These are phyloP conservation scores for Centruroides vittatus DNA, from an alignment of 1,140 invertebrate genomes.

Conservation along the genomic window DNA sequence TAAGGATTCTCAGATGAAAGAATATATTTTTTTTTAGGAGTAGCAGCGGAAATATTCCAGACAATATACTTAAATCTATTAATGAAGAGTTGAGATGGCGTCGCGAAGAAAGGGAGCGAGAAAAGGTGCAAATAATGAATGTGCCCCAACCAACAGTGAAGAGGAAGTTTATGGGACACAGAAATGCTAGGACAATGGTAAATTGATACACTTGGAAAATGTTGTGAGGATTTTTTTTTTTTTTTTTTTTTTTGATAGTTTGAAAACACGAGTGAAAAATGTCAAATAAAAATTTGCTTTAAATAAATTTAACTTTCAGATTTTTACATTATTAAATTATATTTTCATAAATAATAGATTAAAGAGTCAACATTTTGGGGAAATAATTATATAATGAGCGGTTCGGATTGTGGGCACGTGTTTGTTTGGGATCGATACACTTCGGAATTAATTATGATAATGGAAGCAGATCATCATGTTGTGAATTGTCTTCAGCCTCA, in stretches of 20 bases:
- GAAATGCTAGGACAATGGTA: constrained; percentile 51
- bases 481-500: constrained; percentile 77
- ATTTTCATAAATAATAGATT: constrained; percentile 41
- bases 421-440: constrained; percentile 87
- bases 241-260: no score
- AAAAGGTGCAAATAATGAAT: constrained; percentile 24
- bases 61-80: constrained; percentile 4
- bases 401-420: constrained; percentile 88
- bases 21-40: neutral
- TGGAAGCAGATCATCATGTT: constrained; percentile 73
- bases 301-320: no score
- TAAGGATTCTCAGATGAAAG: neutral
- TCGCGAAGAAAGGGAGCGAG: constrained; percentile 1
- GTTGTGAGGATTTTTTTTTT: no score
- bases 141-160: constrained; percentile 39
- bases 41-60: neutral
- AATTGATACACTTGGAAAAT: neutral
- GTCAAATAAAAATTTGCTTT: no score
- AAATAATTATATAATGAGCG: constrained; percentile 76
- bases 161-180: constrained; percentile 60
- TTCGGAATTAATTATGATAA: constrained; percentile 57
- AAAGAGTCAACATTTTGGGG: constrained; percentile 86
- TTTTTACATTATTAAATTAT: no score
- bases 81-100: neutral
- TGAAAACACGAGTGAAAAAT: no score